A percentile compares a stretch with the other conserved stretches of the same genome.
These are phyloP conservation scores for Bombus waltoni DNA, from an alignment of 1,140 invertebrate species.

Conservation along the genomic window DNA sequence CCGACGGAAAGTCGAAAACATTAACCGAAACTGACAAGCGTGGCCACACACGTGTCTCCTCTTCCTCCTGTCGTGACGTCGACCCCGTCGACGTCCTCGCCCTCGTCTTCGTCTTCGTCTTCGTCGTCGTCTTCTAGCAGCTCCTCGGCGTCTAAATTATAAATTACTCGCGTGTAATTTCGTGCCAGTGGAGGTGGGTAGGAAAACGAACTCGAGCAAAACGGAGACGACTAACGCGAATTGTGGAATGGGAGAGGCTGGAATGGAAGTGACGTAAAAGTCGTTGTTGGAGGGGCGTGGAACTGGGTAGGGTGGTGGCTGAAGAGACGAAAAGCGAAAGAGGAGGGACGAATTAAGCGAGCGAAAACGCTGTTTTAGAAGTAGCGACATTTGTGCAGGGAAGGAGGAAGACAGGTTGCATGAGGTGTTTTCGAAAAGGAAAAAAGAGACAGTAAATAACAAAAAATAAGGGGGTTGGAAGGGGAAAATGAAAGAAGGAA, in stretches of 20 bases:
- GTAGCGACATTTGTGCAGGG: slow-evolving; percentile 22
- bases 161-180: slow-evolving; percentile 68
- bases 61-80: neutral
- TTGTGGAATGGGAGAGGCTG: slow-evolving; percentile 48
- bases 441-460: too few relatives aligned
- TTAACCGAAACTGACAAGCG: slow-evolving; percentile 25
- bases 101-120: neutral
- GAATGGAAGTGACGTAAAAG: slow-evolving; percentile 61
- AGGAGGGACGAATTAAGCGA: slow-evolving; percentile 36
- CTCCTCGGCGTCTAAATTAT: slow-evolving; percentile 61
- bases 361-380: slow-evolving; percentile 59
- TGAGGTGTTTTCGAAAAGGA: neutral
- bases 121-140: neutral
- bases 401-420: neutral
- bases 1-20: neutral
- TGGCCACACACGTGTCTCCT: neutral
- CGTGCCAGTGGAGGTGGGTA: slow-evolving; percentile 5
- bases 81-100: neutral
- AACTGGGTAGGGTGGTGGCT: neutral
- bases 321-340: slow-evolving; percentile 14
- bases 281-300: slow-evolving; percentile 34
- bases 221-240: slow-evolving; percentile 57
- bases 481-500: neutral
- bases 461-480: too few relatives aligned
- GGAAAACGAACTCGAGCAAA: slow-evolving; percentile 49